Percentiles rank a stretch among this genome's conserved stretches.
phyloP scores from a whole-genome alignment of 1,140 invertebrate species.

The Laupala kohalensis region DNA sequence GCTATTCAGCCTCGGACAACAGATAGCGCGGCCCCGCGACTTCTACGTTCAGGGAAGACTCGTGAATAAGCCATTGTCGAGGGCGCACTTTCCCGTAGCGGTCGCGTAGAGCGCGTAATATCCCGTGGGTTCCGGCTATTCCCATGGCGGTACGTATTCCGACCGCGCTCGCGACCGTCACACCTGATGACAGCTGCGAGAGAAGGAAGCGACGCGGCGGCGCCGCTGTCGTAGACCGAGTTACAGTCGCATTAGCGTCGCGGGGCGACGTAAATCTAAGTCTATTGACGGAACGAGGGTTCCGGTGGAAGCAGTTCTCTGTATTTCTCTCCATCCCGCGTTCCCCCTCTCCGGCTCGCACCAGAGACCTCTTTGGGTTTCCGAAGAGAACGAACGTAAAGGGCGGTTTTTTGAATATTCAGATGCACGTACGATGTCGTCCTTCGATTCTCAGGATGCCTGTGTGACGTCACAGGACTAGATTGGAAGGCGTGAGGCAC shows the following conservation, averaged over 20 bases:
- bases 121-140: too few relatives aligned
- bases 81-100: too few relatives aligned
- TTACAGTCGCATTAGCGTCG: neutral
- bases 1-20: neutral
- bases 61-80: neutral
- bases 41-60: neutral
- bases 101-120: too few relatives aligned
- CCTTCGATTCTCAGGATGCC: neutral
- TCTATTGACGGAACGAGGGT: neutral
- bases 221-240: neutral
- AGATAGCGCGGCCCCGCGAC: neutral
- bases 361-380: neutral
- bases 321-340: neutral
- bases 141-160: too few relatives aligned
- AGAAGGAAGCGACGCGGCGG: too few relatives aligned
- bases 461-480: neutral
- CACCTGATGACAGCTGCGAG: too few relatives aligned
- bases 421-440: neutral
- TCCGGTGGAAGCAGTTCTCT: neutral
- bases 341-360: too few relatives aligned
- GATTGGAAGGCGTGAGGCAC: too few relatives aligned
- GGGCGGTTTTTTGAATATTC: neutral
- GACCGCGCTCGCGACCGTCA: too few relatives aligned
- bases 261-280: neutral
- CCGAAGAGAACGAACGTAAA: neutral